Percentiles rank a stretch among this genome's conserved stretches.
Evolutionary conservation across 1,140 invertebrate genomes (phyloP).

Genomic region (Macrotrachela quadricornifera): DNA sequence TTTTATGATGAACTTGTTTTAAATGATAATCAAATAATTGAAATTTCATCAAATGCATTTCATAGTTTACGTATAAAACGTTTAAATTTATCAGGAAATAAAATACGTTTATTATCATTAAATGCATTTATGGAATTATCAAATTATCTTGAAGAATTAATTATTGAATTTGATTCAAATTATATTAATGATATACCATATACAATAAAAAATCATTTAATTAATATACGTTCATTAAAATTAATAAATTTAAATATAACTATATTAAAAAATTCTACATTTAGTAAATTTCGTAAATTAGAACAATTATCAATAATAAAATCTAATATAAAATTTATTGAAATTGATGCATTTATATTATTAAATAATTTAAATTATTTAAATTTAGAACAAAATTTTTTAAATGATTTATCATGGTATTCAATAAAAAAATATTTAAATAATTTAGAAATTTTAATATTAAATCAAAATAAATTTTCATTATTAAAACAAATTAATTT

Average conservation of each 20-base stretch:
- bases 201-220: neutral
- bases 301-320: neutral
- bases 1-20: conserved; percentile 9
- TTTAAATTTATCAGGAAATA: conserved; percentile 1
- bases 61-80: conserved; percentile 2
- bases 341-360: too few relatives aligned
- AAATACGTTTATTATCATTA: neutral
- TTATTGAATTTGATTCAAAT: neutral
- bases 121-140: neutral
- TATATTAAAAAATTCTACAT: neutral
- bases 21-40: conserved; percentile 5
- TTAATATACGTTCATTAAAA: conserved; percentile 1
- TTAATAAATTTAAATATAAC: neutral
- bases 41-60: neutral
- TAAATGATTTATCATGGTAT: too few relatives aligned
- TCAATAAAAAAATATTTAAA: too few relatives aligned
- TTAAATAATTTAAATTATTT: too few relatives aligned
- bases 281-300: neutral
- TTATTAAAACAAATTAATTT: too few relatives aligned
- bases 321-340: too few relatives aligned
- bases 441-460: too few relatives aligned
- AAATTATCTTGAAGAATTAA: conserved; percentile 7
- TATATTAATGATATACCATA: neutral
- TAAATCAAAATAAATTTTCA: too few relatives aligned
- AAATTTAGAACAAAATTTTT: too few relatives aligned